Base-by-base conservation (phyloP, 2,797 vertebrate genomes). In the Gambusia yucatana region DNA sequence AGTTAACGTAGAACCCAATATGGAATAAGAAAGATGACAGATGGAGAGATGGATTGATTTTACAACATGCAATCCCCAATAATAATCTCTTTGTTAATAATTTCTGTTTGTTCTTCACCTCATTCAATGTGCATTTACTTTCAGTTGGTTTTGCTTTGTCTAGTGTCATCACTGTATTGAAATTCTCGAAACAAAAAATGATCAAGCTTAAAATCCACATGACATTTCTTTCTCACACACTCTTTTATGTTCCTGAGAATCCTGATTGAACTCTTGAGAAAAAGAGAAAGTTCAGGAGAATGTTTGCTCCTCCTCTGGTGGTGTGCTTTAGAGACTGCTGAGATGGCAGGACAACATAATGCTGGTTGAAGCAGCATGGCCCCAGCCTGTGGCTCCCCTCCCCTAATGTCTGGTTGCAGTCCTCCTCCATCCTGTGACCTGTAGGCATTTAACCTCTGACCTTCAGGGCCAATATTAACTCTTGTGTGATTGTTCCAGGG, bases 381-480 rank as follows among this genome's bases (percentile, higher is more conserved):
- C 76, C 9, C 57, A 65, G 76, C 76, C 76, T 77, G n/a, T 28
- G 20, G 17, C 57, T 71, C 76, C 77, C 82, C 78, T 44, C 61
- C 65, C 50, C 77, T 72, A 65, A 82, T n/a, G 90, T 94, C 91
- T 95, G 87, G 89, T 93, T 94, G 90, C 91, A 91, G 86, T 86
- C 94, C 91, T 94, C 93, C 92, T 94, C 92, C 82, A 76, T 92
- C 88, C 89, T 93, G 86, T 96, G 95, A 95, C 95, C 95, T 94
- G 81, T 87, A 94, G 92, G 94, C 95, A 95, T 96, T 95, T 96
- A 96, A 96, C 95, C 95, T 94, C 89, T 94, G 95, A 92, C 96
- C 94, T 83, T 85, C 91, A 95, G 95, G 95, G 95, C 94, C 95
- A 96, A 96, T 95, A 96, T 96, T 96, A 96, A 96, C 95, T 96